Percentiles rank a stretch among this genome's conserved stretches.
Conservation (phyloP, 1,140 invertebrate species). For the Agrypnia vestita region DNA sequence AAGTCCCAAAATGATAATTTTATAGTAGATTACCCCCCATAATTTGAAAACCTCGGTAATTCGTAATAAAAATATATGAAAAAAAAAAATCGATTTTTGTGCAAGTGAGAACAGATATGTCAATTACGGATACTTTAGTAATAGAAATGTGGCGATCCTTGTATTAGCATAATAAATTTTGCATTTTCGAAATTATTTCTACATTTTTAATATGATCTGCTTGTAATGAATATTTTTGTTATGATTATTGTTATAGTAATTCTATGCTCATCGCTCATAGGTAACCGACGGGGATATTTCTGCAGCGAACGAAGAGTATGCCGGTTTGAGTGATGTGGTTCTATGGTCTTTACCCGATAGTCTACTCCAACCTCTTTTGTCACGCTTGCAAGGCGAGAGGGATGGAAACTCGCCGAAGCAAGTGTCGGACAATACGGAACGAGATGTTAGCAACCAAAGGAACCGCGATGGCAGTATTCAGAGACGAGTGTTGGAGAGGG, state of each 20-base stretch:
- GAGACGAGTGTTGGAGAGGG: slow-evolving; percentile 17
- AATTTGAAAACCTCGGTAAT: too few species aligned
- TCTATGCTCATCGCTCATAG: slow-evolving; percentile 65
- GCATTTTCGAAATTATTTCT: too few species aligned
- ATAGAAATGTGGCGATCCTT: too few species aligned
- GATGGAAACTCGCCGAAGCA: slow-evolving; percentile 44
- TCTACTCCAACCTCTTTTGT: slow-evolving; percentile 82
- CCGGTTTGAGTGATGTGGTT: slow-evolving; percentile 83
- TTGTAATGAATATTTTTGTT: too few species aligned
- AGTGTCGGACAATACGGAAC: slow-evolving; percentile 47
- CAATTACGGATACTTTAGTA: too few species aligned
- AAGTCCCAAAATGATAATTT: too few species aligned
- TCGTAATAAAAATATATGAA: too few species aligned
- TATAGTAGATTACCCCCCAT: too few species aligned
- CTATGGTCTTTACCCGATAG: slow-evolving; percentile 84
- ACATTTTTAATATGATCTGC: too few species aligned
- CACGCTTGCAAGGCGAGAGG: slow-evolving; percentile 72
- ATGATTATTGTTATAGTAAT: background rate
- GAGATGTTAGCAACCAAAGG: slow-evolving; percentile 49
- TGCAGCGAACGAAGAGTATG: slow-evolving; percentile 79
- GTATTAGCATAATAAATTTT: too few species aligned
- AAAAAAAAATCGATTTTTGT: too few species aligned
- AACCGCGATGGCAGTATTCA: slow-evolving; percentile 18
- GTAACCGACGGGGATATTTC: slow-evolving; percentile 80
- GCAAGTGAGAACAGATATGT: too few species aligned